phyloP scores from a whole-genome alignment of 2,888 invertebrate genomes.

The Limnephilus auricula region DNA sequence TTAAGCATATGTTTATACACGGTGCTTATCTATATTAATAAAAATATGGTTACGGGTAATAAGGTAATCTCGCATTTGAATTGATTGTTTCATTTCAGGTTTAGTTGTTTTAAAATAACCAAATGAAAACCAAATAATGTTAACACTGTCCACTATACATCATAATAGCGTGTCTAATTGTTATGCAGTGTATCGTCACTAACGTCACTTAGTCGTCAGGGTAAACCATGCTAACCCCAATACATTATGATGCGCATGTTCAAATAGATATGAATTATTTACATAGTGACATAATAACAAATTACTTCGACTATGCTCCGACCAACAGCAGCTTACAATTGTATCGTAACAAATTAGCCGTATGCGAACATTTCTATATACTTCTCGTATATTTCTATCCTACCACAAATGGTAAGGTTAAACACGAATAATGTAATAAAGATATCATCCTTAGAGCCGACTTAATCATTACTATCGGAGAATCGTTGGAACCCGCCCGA shows the following conservation, averaged over 20 bases:
- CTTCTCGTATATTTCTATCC: no score
- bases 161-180: background rate
- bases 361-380: background rate
- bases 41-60: no score
- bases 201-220: background rate
- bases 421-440: constrained; percentile 10
- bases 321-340: background rate
- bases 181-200: background rate
- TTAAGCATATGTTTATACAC: no score
- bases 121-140: no score
- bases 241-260: background rate
- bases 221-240: background rate
- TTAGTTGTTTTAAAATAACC: no score
- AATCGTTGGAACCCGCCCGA: background rate
- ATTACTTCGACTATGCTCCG: no score
- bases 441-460: background rate
- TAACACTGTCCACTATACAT: background rate
- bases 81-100: no score
- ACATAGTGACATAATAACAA: constrained; percentile 54
- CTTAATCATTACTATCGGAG: background rate
- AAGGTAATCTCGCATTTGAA: no score
- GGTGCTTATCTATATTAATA: no score
- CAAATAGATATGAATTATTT: constrained; percentile 55
- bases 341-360: background rate
- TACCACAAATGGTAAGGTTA: background rate